These are phyloP conservation scores for Tangara arthus DNA, from an alignment of 2,797 vertebrate species.

Conservation along the genomic window DNA sequence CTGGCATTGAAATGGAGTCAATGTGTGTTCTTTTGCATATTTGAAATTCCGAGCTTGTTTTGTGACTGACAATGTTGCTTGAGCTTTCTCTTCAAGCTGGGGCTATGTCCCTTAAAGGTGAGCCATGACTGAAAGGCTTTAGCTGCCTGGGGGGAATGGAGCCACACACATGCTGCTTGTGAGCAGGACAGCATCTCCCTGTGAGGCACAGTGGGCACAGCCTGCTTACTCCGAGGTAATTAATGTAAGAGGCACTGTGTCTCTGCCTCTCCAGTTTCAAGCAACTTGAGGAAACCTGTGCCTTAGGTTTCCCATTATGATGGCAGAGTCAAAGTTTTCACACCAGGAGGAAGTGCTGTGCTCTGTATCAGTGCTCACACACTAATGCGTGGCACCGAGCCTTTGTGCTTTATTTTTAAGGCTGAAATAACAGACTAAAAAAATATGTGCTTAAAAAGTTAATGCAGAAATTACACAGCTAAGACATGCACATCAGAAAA, in stretches of 20 bases:
- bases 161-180: fast-evolving
- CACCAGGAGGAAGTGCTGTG: background rate
- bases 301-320: background rate
- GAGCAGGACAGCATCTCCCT: background rate
- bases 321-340: fast-evolving
- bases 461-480: background rate
- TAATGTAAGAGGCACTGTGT: fast-evolving
- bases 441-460: background rate
- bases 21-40: background rate
- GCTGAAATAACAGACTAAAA: background rate
- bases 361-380: fast-evolving
- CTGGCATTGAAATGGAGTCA: background rate
- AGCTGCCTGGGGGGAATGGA: fast-evolving
- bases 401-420: background rate
- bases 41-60: background rate
- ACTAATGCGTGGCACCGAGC: fast-evolving
- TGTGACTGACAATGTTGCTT: background rate
- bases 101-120: background rate
- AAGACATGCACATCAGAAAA: background rate
- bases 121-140: background rate
- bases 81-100: fast-evolving
- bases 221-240: background rate
- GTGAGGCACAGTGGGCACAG: background rate
- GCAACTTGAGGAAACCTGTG: background rate
- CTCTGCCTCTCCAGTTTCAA: background rate